Percentiles rank a stretch among this genome's conserved stretches.
These are phyloP conservation scores for Nasonia giraulti DNA, from an alignment of 1,140 invertebrate genomes.

Conservation along the genomic window DNA sequence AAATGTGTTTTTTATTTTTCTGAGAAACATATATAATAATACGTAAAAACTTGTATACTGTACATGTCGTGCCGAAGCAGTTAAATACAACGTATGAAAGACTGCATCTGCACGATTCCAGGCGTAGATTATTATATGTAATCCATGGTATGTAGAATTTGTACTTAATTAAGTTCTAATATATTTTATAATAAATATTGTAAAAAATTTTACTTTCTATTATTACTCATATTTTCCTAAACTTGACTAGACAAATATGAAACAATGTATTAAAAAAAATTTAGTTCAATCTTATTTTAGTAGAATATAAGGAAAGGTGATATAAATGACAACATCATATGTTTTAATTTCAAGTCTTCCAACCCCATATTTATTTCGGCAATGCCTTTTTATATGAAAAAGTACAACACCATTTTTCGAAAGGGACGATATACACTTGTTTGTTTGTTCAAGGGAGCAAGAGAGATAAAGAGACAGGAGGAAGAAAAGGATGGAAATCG, in stretches of 20 bases:
- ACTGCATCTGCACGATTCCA: conserved; percentile 24
- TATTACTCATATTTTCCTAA: conserved; percentile 7
- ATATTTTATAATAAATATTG: conserved; percentile 69
- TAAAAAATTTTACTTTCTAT: conserved; percentile 44
- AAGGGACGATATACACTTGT: conserved; percentile 65
- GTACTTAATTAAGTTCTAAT: conserved; percentile 67
- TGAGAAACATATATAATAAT: conserved; percentile 20
- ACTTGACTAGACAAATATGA: not conserved
- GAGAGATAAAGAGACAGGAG: conserved; percentile 58
- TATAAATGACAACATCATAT: not conserved
- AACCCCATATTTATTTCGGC: conserved; percentile 74
- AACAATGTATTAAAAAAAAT: not conserved
- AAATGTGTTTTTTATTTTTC: conserved; percentile 33
- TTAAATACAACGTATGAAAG: conserved; percentile 12
- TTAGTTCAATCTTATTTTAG: not conserved
- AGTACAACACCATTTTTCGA: conserved; percentile 72
- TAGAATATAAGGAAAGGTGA: not conserved
- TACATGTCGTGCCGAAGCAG: conserved; percentile 54
- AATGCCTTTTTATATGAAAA: conserved; percentile 73
- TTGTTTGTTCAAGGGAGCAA: conserved; percentile 48
- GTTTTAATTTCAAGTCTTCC: conserved; percentile 66
- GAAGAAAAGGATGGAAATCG: conserved; percentile 55
- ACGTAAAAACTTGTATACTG: conserved; percentile 35
- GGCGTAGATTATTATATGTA: conserved; percentile 56
- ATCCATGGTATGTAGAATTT: conserved; percentile 64